phyloP scores from a whole-genome alignment of 2,113 vertebrate species.

The Tauraco erythrolophus region DNA sequence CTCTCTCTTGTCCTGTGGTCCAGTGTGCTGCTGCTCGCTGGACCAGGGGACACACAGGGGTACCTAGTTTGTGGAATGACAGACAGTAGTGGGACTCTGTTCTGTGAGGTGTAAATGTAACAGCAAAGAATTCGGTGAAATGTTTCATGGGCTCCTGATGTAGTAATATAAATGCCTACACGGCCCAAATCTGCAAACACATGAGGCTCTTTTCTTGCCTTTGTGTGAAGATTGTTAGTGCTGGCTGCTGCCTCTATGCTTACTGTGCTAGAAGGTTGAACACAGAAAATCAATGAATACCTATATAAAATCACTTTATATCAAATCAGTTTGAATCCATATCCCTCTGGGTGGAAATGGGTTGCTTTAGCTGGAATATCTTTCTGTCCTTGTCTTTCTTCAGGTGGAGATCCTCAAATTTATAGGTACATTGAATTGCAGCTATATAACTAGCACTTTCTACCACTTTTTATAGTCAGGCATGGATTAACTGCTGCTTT shows the following conservation, averaged over 20 bases:
- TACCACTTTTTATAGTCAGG: not conserved
- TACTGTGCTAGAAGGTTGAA: not conserved
- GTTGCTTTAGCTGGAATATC: not conserved
- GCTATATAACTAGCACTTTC: not conserved
- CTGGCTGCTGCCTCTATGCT: not conserved
- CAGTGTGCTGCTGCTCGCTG: not conserved
- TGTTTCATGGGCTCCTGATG: not conserved
- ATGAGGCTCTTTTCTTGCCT: not conserved
- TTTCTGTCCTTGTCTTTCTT: not conserved
- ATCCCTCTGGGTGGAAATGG: not conserved
- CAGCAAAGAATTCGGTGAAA: not conserved
- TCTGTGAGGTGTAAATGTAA: not conserved
- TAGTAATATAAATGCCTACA: not conserved
- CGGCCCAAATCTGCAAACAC: not conserved
- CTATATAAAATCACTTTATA: not conserved
- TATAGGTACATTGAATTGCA: not conserved
- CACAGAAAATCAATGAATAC: not conserved
- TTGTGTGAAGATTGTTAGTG: not conserved
- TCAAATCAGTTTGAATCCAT: not conserved
- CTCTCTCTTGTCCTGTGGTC: not conserved
- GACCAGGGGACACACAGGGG: too few species aligned
- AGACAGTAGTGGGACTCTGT: not conserved
- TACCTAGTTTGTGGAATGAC: not conserved
- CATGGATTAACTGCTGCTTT: not conserved
- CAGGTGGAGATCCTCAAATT: not conserved